Conservation (phyloP, 2,113 vertebrate genomes). For the Atherinomorus stipes region DNA sequence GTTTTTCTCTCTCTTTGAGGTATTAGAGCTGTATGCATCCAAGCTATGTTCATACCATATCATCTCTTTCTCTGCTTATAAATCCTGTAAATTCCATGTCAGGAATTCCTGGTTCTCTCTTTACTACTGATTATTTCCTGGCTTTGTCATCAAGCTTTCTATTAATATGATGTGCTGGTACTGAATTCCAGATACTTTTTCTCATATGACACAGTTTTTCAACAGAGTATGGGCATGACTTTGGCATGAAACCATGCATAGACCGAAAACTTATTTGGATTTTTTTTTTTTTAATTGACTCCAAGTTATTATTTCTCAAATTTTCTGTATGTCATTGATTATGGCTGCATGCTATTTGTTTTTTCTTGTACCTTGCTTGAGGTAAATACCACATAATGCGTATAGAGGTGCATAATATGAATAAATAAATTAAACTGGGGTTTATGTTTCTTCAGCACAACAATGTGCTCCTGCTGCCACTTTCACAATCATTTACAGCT, state of each 20-base stretch:
- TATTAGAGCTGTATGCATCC: background rate
- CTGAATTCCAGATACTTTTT: slow-evolving; percentile 15
- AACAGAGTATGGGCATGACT: background rate
- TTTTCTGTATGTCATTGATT: background rate
- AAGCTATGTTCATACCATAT: slow-evolving; percentile 7
- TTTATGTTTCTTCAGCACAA: slow-evolving; percentile 47
- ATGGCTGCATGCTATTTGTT: background rate
- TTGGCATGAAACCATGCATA: background rate
- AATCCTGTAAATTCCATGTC: slow-evolving; percentile 33
- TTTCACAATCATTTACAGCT: slow-evolving; percentile 54
- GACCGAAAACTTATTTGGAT: background rate
- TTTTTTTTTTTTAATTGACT: background rate
- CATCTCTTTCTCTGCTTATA: slow-evolving; percentile 10
- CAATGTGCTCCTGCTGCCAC: slow-evolving; percentile 22
- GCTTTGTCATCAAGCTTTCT: slow-evolving; percentile 42
- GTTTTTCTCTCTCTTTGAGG: background rate
- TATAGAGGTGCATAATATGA: slow-evolving; percentile 18
- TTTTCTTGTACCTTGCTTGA: slow-evolving; percentile 7
- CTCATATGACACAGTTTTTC: background rate
- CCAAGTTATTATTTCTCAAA: background rate
- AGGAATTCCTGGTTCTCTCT: slow-evolving; percentile 22
- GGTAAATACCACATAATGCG: slow-evolving; percentile 43
- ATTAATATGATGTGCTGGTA: slow-evolving; percentile 34
- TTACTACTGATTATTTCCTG: slow-evolving; percentile 40
- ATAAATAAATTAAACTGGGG: background rate